Base-by-base conservation (phyloP, 92 coral and sea anemone genomes). In the Zoanthus solanderi region DNA sequence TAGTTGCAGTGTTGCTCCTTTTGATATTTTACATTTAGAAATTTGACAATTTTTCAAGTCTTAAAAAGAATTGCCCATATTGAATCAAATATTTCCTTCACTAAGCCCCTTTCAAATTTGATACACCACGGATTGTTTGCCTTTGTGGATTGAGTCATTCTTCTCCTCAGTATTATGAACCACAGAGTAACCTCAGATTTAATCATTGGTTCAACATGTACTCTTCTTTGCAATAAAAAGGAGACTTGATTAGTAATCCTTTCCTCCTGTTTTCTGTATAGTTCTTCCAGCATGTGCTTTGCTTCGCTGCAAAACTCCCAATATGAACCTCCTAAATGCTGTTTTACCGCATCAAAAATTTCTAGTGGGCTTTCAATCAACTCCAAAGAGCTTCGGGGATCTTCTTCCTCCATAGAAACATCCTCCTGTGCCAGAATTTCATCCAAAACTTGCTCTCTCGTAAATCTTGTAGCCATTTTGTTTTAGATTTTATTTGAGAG, bases 261-360 rank as follows among this genome's bases (percentile, higher is more conserved):
- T 60, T 15, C 23, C 67, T 60, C 67, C 18, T 60, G 67, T 15
- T 60, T 60, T 60, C 67, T 60, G 67, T 13, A 60, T 60, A 60
- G 67, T 60, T 60, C 67, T 15, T 60, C 67, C 67, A 60, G 67
- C 23, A 60, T 60, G 67, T 60, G 67, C 23, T 60, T 60, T 60
- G 67, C 67, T 60, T 60, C 67, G 5, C 67, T 60, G 67, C 67
- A 23, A 60, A 60, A 60, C 67, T 60, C 67, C 67, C 67, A 13
- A 60, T 13, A 60, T 60, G 67, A 60, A 60, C 67, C 67, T 13
- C 67, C 67, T 60, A 60, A 60, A 60, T n/a, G 67, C 67, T 60
- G 67, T 60, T 60, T 60, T 15, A 60, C 67, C 23, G 23, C 67
- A 60, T 60, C 67, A 6, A 60, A 60, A 60, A 60, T 60, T 60